A percentile compares a stretch with the other conserved stretches of the same genome.
Evolutionary conservation across 2,888 invertebrate species (phyloP).

Genomic region (Cosmorhoe ocellata): DNA sequence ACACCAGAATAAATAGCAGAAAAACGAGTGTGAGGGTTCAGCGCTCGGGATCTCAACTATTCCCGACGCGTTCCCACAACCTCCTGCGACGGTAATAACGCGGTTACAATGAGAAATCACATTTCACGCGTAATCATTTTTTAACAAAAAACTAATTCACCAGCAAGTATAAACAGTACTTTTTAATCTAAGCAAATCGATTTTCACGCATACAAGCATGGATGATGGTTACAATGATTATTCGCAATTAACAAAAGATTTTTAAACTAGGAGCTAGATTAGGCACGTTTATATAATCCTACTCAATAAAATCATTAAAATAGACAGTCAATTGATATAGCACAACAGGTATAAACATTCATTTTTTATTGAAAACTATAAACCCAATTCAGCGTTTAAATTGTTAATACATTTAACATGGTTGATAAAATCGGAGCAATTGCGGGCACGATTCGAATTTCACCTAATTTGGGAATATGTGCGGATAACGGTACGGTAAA

Average conservation of each 20-base stretch:
- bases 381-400: conserved; percentile 17
- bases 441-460: conserved; percentile 32
- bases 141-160: not conserved
- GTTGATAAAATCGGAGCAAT: conserved; percentile 18
- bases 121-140: conserved; percentile 24
- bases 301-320: no score
- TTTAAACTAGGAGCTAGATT: no score
- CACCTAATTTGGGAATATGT: conserved; percentile 34
- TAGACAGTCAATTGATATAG: no score
- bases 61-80: conserved; percentile 60
- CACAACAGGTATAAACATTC: no score
- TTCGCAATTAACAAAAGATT: no score
- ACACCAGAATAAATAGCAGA: conserved; percentile 52
- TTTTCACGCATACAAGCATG: no score
- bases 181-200: not conserved
- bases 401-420: conserved; percentile 10
- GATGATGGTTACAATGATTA: no score
- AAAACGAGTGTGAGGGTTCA: conserved; percentile 71
- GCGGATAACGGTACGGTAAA: conserved; percentile 32
- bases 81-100: conserved; percentile 56
- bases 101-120: conserved; percentile 59
- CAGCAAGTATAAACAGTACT: no score
- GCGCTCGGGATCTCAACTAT: conserved; percentile 52
- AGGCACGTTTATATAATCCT: no score
- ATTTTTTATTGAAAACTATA: conserved; percentile 1